Conservation (phyloP, 2,888 invertebrate species). For the Nephrotoma flavescens region DNA sequence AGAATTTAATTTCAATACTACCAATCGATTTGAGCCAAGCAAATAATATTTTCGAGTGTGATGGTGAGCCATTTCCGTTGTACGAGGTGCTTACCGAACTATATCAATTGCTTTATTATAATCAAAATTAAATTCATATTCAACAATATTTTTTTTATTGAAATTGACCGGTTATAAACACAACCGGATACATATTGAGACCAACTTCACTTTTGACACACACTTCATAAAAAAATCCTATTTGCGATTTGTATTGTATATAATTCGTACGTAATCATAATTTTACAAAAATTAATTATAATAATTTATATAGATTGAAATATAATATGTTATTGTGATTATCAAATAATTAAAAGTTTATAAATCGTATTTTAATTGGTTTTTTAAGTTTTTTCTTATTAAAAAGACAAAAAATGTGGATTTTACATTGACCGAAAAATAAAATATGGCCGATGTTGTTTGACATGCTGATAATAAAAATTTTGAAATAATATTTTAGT, state of each 20-base stretch:
- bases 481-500: not conserved
- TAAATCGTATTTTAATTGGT: not conserved
- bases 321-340: not conserved
- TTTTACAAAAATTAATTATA: not conserved
- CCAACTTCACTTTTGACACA: not conserved
- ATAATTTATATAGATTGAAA: not conserved
- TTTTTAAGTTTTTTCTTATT: not conserved
- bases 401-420: not conserved
- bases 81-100: not conserved
- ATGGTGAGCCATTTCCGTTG: not conserved
- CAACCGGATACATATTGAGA: not conserved
- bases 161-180: not conserved
- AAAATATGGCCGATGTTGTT: not conserved
- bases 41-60: not conserved
- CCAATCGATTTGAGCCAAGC: not conserved
- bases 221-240: not conserved
- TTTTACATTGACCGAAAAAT: not conserved
- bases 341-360: not conserved
- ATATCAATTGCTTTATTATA: not conserved
- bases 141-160: not conserved
- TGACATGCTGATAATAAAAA: not conserved
- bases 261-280: not conserved
- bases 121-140: not conserved
- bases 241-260: not conserved
- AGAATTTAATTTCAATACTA: not conserved